Percentiles rank a stretch among this genome's conserved stretches.
phyloP scores from a whole-genome alignment of 1,140 invertebrate species.

The Aricia agestis region DNA sequence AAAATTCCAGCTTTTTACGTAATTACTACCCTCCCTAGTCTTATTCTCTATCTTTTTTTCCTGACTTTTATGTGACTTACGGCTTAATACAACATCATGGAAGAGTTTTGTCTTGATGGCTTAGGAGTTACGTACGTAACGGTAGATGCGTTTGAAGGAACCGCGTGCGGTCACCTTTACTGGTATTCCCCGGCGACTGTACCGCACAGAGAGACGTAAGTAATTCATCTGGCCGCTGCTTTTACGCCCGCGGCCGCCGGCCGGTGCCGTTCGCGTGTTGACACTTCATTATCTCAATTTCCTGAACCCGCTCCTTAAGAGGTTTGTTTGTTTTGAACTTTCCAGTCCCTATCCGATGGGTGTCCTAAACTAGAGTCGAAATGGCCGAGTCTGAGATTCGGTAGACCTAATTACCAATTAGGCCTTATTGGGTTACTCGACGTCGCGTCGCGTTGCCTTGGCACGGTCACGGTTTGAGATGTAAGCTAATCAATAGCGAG shows the following conservation, averaged over 20 bases:
- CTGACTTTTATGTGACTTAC: too few species aligned
- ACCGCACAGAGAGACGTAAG: slow-evolving; percentile 9
- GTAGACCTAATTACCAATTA: background rate
- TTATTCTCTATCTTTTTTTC: too few species aligned
- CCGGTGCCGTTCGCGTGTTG: slow-evolving; percentile 10
- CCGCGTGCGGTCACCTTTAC: background rate
- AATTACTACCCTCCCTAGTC: too few species aligned
- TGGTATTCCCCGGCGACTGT: background rate
- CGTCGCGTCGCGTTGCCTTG: too few species aligned
- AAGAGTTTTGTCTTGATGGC: too few species aligned
- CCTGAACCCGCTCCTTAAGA: background rate
- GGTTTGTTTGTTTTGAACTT: slow-evolving; percentile 5
- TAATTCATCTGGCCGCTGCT: slow-evolving; percentile 13
- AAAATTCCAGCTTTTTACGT: too few species aligned
- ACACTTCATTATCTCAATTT: slow-evolving; percentile 16
- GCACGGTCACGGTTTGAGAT: too few species aligned
- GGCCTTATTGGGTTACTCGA: too few species aligned
- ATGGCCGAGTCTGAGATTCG: background rate
- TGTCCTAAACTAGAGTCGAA: background rate
- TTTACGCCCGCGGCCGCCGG: slow-evolving; percentile 2
- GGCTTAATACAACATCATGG: too few species aligned
- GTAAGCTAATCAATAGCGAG: too few species aligned
- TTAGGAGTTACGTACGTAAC: background rate
- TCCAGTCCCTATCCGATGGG: background rate
- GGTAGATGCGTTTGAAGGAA: background rate